Evolutionary conservation across 2,888 invertebrate genomes (phyloP).

Genomic region (Brassicogethes aeneus): DNA sequence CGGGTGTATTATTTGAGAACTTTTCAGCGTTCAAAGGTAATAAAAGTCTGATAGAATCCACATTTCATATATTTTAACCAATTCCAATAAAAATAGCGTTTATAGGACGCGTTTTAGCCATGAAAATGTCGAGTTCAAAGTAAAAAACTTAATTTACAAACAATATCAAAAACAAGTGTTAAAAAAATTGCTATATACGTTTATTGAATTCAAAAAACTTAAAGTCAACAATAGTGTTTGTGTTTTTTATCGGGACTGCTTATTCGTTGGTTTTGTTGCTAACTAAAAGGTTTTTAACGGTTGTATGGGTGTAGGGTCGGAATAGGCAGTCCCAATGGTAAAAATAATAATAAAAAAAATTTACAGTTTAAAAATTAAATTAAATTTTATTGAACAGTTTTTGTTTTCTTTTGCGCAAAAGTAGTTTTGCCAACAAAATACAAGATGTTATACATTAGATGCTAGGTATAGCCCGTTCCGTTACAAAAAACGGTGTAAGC

Average conservation of each 20-base stretch:
- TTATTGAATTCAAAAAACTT: conserved; percentile 24
- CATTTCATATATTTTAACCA: conserved; percentile 28
- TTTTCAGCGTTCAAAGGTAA: conserved; percentile 5
- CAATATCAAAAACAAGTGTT: conserved; percentile 33
- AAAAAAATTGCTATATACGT: conserved; percentile 29
- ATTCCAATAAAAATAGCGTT: conserved; percentile 31
- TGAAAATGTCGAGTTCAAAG: conserved; percentile 14
- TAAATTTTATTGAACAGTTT: conserved; percentile 31
- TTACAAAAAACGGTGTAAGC: conserved; percentile 19
- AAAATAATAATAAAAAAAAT: conserved; percentile 27
- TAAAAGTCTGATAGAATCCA: conserved; percentile 16
- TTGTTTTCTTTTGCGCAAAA: conserved; percentile 24
- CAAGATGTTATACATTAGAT: conserved; percentile 26
- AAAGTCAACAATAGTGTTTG: conserved; percentile 26
- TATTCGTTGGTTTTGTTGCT: conserved; percentile 18
- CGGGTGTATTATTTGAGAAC: not conserved
- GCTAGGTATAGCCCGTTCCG: not conserved
- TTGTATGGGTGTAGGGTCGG: too few species aligned
- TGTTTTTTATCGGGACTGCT: conserved; percentile 28
- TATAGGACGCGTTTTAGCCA: conserved; percentile 11
- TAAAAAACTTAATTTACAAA: conserved; percentile 26
- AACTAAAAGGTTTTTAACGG: too few species aligned
- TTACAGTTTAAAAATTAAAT: conserved; percentile 32
- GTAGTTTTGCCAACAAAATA: conserved; percentile 32
- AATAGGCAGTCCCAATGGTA: conserved; percentile 27